Conservation (phyloP, 1,140 invertebrate species). For the Drosophila auraria region DNA sequence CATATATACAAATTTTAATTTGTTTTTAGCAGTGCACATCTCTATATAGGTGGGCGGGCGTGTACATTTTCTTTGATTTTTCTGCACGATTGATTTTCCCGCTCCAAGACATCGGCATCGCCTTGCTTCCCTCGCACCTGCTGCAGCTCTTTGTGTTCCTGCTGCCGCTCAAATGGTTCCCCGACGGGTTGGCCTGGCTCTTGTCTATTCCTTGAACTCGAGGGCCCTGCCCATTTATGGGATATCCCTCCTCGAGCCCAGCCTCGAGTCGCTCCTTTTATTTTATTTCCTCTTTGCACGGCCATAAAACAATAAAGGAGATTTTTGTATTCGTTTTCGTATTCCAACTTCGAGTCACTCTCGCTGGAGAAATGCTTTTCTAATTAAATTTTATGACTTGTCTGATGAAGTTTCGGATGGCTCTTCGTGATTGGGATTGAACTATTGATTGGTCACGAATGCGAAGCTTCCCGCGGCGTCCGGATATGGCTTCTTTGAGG, state of each 20-base stretch:
- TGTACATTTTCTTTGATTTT: slow-evolving; percentile 58
- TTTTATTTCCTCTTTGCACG: slow-evolving; percentile 53
- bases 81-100: slow-evolving; percentile 78
- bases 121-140: slow-evolving; percentile 61
- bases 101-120: slow-evolving; percentile 34
- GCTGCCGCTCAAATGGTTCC: slow-evolving; percentile 58
- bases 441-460: slow-evolving; percentile 57
- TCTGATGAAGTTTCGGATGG: slow-evolving; percentile 61
- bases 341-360: slow-evolving; percentile 59
- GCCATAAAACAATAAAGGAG: slow-evolving; percentile 78
- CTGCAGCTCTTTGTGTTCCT: slow-evolving; percentile 28
- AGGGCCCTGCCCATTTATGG: slow-evolving; percentile 52
- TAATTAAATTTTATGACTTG: slow-evolving; percentile 81
- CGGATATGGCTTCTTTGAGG: neutral
- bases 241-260: slow-evolving; percentile 34
- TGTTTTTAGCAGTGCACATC: slow-evolving; percentile 20
- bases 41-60: slow-evolving; percentile 5
- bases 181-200: slow-evolving; percentile 43
- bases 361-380: slow-evolving; percentile 71
- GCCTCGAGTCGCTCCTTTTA: slow-evolving; percentile 35
- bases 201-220: slow-evolving; percentile 25
- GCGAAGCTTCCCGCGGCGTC: slow-evolving; percentile 20
- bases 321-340: slow-evolving; percentile 59
- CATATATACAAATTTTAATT: too few species aligned
- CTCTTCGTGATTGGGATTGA: slow-evolving; percentile 58